Evolutionary conservation across 2,113 vertebrate species (phyloP).

Genomic region (Xenus cinereus): DNA sequence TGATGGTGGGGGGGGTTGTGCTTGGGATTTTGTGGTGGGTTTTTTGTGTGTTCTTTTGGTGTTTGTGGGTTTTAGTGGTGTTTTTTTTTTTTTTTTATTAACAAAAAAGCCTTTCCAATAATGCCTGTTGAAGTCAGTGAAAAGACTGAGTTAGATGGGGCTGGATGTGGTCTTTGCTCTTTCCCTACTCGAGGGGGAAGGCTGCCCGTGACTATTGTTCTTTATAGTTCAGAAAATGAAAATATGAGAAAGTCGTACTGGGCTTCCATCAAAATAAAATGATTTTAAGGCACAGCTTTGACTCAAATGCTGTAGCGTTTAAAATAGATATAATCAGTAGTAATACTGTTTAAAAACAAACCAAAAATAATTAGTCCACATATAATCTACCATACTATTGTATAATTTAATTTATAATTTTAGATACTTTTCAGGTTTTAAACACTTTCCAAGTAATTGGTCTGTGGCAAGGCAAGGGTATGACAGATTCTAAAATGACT

Average conservation of each 20-base stretch:
- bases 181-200: background rate
- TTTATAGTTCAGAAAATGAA: background rate
- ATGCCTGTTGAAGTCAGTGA: background rate
- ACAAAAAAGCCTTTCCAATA: rapidly evolving
- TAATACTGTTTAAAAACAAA: background rate
- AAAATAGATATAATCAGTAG: background rate
- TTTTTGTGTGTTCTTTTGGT: background rate
- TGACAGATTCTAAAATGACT: background rate
- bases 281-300: background rate
- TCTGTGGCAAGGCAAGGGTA: background rate
- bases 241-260: background rate
- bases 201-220: rapidly evolving
- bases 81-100: background rate
- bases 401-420: background rate
- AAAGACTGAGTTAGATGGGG: background rate
- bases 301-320: background rate
- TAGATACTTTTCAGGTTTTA: background rate
- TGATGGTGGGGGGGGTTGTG: background rate
- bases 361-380: background rate
- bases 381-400: background rate
- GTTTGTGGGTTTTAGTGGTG: rapidly evolving
- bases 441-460: background rate
- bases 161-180: background rate
- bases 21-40: background rate
- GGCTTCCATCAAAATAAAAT: background rate